These are phyloP conservation scores for Apeltes quadracus DNA, from an alignment of 2,113 vertebrate genomes.

Conservation along the genomic window DNA sequence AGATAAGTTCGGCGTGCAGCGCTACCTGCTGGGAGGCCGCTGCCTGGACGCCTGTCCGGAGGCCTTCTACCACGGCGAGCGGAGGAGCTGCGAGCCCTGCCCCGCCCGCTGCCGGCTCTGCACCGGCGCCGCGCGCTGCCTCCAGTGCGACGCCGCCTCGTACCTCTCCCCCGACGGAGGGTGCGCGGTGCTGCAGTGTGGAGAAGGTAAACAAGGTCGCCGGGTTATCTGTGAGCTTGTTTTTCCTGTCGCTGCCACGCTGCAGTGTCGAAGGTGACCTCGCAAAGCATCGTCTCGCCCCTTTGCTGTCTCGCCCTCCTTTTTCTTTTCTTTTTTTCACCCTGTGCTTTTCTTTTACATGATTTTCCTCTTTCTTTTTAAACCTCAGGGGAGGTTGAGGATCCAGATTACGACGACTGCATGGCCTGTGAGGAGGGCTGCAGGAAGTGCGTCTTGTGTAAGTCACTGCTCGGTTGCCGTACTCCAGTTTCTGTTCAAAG, in stretches of 20 bases:
- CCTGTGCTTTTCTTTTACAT: not conserved
- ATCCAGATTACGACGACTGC: conserved; percentile 86
- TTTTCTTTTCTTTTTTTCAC: not conserved
- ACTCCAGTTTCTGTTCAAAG: not conserved
- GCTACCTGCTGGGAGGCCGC: conserved; percentile 80
- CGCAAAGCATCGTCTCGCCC: not conserved
- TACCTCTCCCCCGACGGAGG: conserved; percentile 74
- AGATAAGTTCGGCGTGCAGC: conserved; percentile 84
- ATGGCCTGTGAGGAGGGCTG: conserved; percentile 90
- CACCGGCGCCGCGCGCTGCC: conserved; percentile 75
- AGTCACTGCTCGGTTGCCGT: conserved; percentile 57
- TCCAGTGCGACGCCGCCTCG: conserved; percentile 82
- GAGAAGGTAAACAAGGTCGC: conserved; percentile 80
- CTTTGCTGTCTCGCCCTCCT: not conserved
- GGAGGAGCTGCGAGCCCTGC: conserved; percentile 82
- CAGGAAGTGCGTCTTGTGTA: conserved; percentile 86
- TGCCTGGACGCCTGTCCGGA: conserved; percentile 85
- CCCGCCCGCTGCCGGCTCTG: conserved; percentile 84
- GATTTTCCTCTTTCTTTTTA: not conserved
- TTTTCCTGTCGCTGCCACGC: not conserved
- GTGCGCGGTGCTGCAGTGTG: conserved; percentile 84
- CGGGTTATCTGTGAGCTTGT: not conserved
- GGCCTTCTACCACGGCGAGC: conserved; percentile 74
- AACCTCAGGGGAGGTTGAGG: conserved; percentile 87
- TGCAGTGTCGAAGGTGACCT: conserved; percentile 1